Percentiles rank a stretch among this genome's conserved stretches.
Conservation (phyloP, 2,113 vertebrate genomes). For the Hippolais icterina region DNA sequence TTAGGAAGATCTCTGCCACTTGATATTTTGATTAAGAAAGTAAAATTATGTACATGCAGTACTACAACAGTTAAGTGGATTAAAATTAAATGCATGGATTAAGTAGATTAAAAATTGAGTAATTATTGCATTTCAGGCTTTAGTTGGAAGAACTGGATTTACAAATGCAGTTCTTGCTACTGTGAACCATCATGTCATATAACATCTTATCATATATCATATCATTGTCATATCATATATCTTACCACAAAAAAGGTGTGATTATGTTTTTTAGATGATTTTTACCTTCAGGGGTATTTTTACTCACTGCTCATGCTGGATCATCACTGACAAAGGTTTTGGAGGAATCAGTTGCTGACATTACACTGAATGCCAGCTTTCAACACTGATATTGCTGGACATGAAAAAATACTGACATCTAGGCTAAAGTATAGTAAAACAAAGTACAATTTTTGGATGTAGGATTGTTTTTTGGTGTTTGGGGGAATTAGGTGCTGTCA, state of each 20-base stretch:
- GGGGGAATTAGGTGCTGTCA: neutral
- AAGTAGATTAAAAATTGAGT: slow-evolving; percentile 34
- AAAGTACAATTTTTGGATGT: neutral
- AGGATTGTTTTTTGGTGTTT: neutral
- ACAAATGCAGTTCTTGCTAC: neutral
- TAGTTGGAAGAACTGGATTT: neutral
- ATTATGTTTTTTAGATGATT: neutral
- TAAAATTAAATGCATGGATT: slow-evolving; percentile 24
- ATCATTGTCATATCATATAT: neutral
- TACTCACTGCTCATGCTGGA: neutral
- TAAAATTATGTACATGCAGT: neutral
- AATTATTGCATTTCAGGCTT: neutral
- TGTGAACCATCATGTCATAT: neutral
- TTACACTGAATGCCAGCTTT: neutral
- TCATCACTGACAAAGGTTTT: neutral
- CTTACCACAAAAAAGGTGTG: neutral
- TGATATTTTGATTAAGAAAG: neutral
- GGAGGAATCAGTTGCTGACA: neutral
- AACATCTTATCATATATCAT: neutral
- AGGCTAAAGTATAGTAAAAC: neutral
- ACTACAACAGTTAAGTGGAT: slow-evolving; percentile 18
- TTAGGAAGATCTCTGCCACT: neutral
- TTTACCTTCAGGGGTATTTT: neutral
- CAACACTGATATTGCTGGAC: neutral
- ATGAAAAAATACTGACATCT: neutral